phyloP scores from a whole-genome alignment of 2,113 vertebrate species.

The Morone chrysops region DNA sequence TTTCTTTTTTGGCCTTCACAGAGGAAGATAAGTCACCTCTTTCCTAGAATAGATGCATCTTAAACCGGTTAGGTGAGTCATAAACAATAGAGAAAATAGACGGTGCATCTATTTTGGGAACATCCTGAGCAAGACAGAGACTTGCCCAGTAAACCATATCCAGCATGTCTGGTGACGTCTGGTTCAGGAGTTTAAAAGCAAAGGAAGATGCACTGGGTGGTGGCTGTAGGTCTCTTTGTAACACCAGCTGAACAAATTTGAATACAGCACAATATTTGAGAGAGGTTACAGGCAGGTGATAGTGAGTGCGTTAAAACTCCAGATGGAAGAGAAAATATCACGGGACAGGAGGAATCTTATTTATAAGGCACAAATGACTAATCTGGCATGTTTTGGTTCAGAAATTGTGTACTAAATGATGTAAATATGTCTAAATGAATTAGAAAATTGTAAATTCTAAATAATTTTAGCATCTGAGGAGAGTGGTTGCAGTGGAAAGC shows the following conservation, averaged over 20 bases:
- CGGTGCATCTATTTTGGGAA: conserved; percentile 45
- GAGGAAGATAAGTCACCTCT: not conserved
- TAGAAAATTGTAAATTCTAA: too few relatives aligned
- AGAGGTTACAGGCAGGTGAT: not conserved
- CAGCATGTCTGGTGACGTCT: not conserved
- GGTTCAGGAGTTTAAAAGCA: not conserved
- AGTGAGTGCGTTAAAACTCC: not conserved
- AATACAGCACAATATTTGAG: too few relatives aligned
- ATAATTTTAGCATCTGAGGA: not conserved
- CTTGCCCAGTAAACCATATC: not conserved
- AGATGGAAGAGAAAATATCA: not conserved
- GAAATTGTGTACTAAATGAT: not conserved
- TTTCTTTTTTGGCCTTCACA: conserved; percentile 2
- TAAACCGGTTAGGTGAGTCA: conserved; percentile 51
- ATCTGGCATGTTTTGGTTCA: not conserved
- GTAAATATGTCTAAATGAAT: too few relatives aligned
- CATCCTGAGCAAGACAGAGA: not conserved
- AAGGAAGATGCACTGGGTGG: not conserved
- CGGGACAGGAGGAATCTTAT: not conserved
- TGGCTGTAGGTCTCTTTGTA: not conserved
- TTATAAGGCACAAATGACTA: not conserved
- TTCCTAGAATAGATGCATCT: conserved; percentile 32
- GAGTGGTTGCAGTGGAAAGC: not conserved
- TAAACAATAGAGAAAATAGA: conserved; percentile 39
- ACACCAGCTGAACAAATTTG: not conserved